Percentiles rank a stretch among this genome's conserved stretches.
phyloP scores from a whole-genome alignment of 2,888 invertebrate genomes.

The Opisthograptis luteolata region DNA sequence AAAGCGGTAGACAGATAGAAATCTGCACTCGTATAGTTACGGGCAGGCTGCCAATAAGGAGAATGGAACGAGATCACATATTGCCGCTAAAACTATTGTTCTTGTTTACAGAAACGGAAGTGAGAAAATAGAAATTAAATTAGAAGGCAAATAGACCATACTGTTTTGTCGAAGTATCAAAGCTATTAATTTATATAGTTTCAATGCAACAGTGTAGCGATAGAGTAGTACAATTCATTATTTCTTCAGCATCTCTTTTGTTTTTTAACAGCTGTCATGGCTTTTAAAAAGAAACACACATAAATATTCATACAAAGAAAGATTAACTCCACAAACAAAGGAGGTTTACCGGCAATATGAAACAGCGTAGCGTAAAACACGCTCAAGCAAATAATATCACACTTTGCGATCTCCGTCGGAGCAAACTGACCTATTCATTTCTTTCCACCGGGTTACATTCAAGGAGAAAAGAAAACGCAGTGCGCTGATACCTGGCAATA shows the following conservation, averaged over 20 bases:
- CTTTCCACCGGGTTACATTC: constrained; percentile 56
- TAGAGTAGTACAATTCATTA: too few species aligned
- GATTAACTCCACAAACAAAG: constrained; percentile 12
- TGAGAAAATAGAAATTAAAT: constrained; percentile 41
- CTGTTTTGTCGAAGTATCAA: not conserved
- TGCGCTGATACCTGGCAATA: constrained; percentile 49
- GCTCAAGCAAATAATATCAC: constrained; percentile 29
- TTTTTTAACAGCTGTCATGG: too few species aligned
- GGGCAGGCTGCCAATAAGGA: constrained; percentile 69
- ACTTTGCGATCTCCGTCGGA: constrained; percentile 30
- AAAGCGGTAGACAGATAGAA: constrained; percentile 55
- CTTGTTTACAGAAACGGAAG: constrained; percentile 48
- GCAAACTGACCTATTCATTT: constrained; percentile 53
- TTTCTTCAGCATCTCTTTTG: too few species aligned
- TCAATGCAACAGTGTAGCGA: too few species aligned
- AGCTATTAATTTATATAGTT: not conserved
- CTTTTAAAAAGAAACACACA: too few species aligned
- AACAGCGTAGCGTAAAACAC: constrained; percentile 15
- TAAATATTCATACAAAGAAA: not conserved
- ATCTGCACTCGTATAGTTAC: constrained; percentile 55
- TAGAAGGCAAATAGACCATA: constrained; percentile 18
- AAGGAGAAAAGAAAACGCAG: constrained; percentile 62
- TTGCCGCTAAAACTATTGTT: constrained; percentile 56
- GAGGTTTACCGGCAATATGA: constrained; percentile 17
- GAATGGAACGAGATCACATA: constrained; percentile 65